Percentiles rank a stretch among this genome's conserved stretches.
Conservation (phyloP, 2,888 invertebrate genomes). For the Hymenopus coronatus region DNA sequence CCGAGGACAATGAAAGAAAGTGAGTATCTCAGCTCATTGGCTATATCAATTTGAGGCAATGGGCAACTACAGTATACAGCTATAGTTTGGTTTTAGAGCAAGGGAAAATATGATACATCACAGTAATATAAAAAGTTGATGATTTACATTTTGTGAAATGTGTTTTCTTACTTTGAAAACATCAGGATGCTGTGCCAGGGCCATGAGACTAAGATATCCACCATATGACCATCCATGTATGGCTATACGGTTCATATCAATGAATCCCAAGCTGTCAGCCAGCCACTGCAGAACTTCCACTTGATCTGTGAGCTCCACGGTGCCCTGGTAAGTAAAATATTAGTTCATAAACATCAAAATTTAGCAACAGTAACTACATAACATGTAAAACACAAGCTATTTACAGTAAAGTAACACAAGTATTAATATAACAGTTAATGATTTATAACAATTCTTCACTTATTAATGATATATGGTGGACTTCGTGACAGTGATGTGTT, state of each 20-base stretch:
- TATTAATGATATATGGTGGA: no score
- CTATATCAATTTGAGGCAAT: no score
- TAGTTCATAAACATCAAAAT: neutral
- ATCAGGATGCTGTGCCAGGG: conserved; percentile 86
- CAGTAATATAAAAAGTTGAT: neutral
- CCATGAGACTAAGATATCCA: conserved; percentile 95
- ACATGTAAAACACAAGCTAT: no score
- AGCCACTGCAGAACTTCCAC: conserved; percentile 89
- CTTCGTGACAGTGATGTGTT: no score
- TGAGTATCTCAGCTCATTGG: no score
- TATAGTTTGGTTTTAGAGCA: no score
- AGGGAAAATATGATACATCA: conserved; percentile 17
- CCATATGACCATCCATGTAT: conserved; percentile 99
- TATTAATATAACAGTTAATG: no score
- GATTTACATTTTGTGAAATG: neutral
- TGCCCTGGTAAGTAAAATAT: conserved; percentile 57
- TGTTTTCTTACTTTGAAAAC: conserved; percentile 73
- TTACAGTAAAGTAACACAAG: no score
- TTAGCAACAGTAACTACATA: no score
- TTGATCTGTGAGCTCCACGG: conserved; percentile 91
- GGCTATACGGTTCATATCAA: conserved; percentile 89
- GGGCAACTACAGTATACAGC: no score
- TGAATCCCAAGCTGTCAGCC: conserved; percentile 77
- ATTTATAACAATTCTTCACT: no score
- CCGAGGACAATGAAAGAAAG: no score